Conservation (phyloP, 2,888 invertebrate species). For the Lepidonotus clava region DNA sequence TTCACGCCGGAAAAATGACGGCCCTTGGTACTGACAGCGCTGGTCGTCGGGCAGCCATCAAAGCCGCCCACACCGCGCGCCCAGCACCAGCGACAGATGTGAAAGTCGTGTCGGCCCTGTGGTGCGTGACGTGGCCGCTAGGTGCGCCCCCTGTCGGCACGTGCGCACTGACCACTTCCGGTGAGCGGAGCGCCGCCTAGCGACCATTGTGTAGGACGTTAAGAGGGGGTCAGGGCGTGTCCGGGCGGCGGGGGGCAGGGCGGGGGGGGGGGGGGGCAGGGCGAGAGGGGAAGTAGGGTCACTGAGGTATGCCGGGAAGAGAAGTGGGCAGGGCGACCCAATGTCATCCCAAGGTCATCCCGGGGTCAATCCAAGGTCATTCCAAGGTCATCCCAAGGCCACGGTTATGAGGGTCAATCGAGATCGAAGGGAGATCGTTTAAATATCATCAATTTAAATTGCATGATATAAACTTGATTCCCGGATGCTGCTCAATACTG, state of each 20-base stretch:
- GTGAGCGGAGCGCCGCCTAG: too few relatives aligned
- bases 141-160: too few relatives aligned
- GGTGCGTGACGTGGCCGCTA: conserved; percentile 13
- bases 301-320: background rate
- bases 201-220: background rate
- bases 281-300: background rate
- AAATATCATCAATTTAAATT: too few relatives aligned
- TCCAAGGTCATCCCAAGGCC: background rate
- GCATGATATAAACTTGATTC: too few relatives aligned
- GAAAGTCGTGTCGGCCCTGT: conserved; percentile 22
- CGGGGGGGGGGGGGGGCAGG: background rate
- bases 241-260: background rate
- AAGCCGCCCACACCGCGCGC: background rate
- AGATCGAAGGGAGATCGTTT: too few relatives aligned
- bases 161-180: too few relatives aligned
- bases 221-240: background rate
- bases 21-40: conserved; percentile 9
- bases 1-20: conserved; percentile 19
- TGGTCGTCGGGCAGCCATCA: conserved; percentile 14
- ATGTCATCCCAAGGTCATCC: background rate
- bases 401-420: too few relatives aligned
- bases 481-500: too few relatives aligned
- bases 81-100: conserved; percentile 1
- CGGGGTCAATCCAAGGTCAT: background rate
- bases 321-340: background rate